A percentile compares a stretch with the other conserved stretches of the same genome.
phyloP scores from a whole-genome alignment of 2,113 vertebrate genomes.

The Neotragus pygmaeus region DNA sequence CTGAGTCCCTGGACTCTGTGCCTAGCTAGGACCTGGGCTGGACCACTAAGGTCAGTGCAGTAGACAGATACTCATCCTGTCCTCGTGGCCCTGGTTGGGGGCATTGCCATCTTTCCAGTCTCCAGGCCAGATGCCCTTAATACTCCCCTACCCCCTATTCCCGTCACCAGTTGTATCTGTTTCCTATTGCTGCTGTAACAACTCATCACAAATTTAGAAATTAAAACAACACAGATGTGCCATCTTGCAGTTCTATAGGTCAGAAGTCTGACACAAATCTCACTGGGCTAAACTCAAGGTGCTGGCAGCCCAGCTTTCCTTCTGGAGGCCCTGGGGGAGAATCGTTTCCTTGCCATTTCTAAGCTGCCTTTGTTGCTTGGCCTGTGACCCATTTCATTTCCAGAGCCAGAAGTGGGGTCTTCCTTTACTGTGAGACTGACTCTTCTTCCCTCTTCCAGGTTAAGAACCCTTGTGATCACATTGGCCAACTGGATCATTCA shows the following conservation, averaged over 20 bases:
- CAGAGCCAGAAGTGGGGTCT: neutral
- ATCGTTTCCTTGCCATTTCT: neutral
- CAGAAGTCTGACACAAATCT: neutral
- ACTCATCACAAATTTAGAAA: neutral
- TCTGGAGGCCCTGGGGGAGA: neutral
- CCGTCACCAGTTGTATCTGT: neutral
- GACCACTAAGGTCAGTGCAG: neutral
- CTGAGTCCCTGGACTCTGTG: neutral
- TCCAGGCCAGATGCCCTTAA: neutral
- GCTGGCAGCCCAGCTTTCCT: neutral
- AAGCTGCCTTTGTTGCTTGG: neutral
- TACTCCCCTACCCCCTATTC: neutral
- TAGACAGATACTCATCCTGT: neutral
- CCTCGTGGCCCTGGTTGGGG: neutral
- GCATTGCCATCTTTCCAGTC: neutral
- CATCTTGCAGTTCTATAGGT: neutral
- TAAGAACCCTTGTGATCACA: neutral
- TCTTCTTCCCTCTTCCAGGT: neutral
- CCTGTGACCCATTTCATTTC: neutral
- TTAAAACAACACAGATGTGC: neutral
- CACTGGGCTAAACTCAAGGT: neutral
- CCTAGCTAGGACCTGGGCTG: neutral
- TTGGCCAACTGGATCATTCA: neutral
- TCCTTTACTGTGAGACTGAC: neutral
- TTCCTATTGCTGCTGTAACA: neutral